These are phyloP conservation scores for Tautogolabrus adspersus DNA, from an alignment of 2,113 vertebrate species.

Conservation along the genomic window DNA sequence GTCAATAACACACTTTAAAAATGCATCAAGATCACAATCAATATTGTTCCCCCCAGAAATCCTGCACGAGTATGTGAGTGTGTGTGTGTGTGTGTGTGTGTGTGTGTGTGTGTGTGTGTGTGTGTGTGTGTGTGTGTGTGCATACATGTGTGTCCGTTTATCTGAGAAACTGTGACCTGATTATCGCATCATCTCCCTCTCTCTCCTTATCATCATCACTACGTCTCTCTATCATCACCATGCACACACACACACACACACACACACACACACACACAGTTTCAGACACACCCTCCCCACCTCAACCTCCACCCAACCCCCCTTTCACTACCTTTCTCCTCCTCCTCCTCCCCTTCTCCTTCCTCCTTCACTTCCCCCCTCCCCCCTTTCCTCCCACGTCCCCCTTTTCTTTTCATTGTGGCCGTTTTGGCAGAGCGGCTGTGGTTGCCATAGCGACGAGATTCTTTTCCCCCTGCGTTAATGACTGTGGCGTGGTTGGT, in stretches of 20 bases:
- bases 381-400: constrained; percentile 15
- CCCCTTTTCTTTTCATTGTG: constrained; percentile 76
- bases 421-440: constrained; percentile 80
- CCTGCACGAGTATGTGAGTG: too few relatives aligned
- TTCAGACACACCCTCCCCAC: constrained; percentile 70
- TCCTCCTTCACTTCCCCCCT: constrained; percentile 21
- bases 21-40: neutral
- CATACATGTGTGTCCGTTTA: too few relatives aligned
- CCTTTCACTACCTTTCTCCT: constrained; percentile 2
- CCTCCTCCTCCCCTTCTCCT: neutral
- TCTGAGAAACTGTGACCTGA: neutral
- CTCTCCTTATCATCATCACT: neutral
- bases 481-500: constrained; percentile 80
- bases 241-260: neutral
- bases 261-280: constrained; percentile 46
- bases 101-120: neutral
- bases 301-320: constrained; percentile 52
- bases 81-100: too few relatives aligned
- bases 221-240: neutral
- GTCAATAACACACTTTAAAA: neutral
- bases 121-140: too few relatives aligned
- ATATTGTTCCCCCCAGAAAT: neutral
- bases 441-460: constrained; percentile 80
- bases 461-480: constrained; percentile 77
- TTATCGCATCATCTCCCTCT: constrained; percentile 37